A percentile compares a stretch with the other conserved stretches of the same genome.
These are phyloP conservation scores for Carassius carassius DNA, from an alignment of 2,113 vertebrate genomes.

Conservation along the genomic window DNA sequence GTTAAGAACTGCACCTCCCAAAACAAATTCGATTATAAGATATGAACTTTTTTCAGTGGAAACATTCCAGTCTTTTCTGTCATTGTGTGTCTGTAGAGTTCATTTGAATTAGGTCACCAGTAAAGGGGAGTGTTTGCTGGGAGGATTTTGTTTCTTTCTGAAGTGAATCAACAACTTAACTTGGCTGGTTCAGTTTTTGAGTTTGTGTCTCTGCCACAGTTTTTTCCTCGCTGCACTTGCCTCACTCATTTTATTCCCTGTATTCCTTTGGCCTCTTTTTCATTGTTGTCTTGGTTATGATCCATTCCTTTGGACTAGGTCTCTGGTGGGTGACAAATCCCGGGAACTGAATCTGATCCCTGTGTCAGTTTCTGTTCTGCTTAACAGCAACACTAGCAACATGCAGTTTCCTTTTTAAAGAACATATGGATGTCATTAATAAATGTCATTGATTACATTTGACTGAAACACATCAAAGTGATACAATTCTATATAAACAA, in stretches of 20 bases:
- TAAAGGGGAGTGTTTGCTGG: neutral
- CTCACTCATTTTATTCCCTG: neutral
- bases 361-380: neutral
- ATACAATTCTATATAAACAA: neutral
- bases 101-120: neutral
- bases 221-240: neutral
- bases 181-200: neutral
- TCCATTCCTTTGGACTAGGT: neutral
- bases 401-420: neutral
- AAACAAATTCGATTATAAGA: neutral
- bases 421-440: neutral
- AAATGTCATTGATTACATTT: neutral
- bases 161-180: neutral
- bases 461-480: neutral
- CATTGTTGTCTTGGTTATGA: neutral
- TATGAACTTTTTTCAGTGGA: neutral
- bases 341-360: neutral
- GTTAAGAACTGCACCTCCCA: conserved; percentile 1
- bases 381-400: neutral
- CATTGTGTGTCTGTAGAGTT: conserved; percentile 8
- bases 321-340: neutral
- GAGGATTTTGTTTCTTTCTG: neutral
- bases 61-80: conserved; percentile 27
- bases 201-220: neutral
- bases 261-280: no score